Evolutionary conservation across 2,797 vertebrate species (phyloP), one percentile per base, ranked within the genome.

Genomic region (Helarctos malayanus): DNA sequence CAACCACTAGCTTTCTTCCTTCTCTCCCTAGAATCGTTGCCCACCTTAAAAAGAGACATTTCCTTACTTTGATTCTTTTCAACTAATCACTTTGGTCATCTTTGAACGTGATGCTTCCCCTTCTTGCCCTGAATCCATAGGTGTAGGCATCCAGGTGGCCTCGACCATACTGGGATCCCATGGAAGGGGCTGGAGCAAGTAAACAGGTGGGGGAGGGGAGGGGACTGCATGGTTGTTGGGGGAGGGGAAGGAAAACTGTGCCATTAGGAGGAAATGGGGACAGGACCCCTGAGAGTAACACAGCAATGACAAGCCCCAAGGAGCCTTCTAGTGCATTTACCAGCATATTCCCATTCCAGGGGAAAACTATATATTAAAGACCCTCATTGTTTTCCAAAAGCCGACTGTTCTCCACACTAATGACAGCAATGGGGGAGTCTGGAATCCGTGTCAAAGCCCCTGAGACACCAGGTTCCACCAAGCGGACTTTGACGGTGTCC

Each of bases 391-490:
- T 76, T 11, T 4, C 71, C 32, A 61, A 57, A 45, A n/a, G 19
- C 6, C 1, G 19, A 35, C 47, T 5, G 27, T n/a, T 35, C 25
- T 21, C 23, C 5, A 35, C 25, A 29, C 61, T 38, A 29, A 56
- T 5, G n/a, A 45, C 0, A 1, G 32, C 23, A 3, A 35, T 0
- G 54, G 80, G 63, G 29, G 52, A 84, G 45, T 29, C 4, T 25
- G 15, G 38, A 5, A 52, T 56, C 14, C 16, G 32, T 7, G 45
- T 10, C 27, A 2, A 16, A n/a, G 54, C 3, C 13, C 7, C 73
- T n/a, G 25, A 21, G n/a, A 7, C 3, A 2, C 61, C 82, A 2
- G 29, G 6, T 57, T 13, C 21, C 8, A 1, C 2, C 12, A 3
- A 81, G 49, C 12, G n/a, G 73, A 4, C 63, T 79, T 41, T 35